Evolutionary conservation across 2,888 invertebrate species (phyloP).

Genomic region (Nebria salina): DNA sequence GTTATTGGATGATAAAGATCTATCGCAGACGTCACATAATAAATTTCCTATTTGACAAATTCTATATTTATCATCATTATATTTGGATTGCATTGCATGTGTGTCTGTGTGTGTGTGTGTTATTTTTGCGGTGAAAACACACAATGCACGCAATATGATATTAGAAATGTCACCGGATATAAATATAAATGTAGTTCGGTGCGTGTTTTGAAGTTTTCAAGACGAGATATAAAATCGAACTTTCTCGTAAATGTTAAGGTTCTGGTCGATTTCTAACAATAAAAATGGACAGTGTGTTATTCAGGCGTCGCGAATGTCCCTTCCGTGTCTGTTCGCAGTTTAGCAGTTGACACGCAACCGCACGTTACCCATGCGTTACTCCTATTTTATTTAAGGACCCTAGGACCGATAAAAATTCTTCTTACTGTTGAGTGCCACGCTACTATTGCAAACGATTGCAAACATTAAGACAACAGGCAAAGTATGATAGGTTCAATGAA

Average conservation of each 20-base stretch:
- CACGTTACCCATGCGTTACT: conserved; percentile 39
- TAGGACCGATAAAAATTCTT: conserved; percentile 32
- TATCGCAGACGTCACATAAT: conserved; percentile 28
- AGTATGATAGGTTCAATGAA: not conserved
- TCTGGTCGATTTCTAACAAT: conserved; percentile 35
- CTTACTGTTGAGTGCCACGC: conserved; percentile 33
- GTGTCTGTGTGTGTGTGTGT: not conserved
- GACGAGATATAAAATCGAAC: conserved; percentile 22
- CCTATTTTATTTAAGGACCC: conserved; percentile 44
- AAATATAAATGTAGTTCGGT: conserved; percentile 35
- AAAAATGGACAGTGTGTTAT: conserved; percentile 43
- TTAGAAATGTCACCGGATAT: conserved; percentile 36
- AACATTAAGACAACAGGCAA: not conserved
- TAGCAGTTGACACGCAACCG: conserved; percentile 34
- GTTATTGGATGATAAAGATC: conserved; percentile 43
- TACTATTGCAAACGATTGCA: conserved; percentile 7
- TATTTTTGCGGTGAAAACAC: not conserved
- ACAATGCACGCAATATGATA: conserved; percentile 13
- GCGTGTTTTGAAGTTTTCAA: conserved; percentile 17
- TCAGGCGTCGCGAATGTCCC: conserved; percentile 33
- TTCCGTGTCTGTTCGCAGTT: conserved; percentile 27
- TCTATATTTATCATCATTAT: conserved; percentile 41
- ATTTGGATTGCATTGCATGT: not conserved
- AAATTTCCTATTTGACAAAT: conserved; percentile 33
- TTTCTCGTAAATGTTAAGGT: conserved; percentile 19